Percentiles rank a stretch among this genome's conserved stretches.
phyloP scores from a whole-genome alignment of 2,888 invertebrate genomes.

The Latrodectus elegans region DNA sequence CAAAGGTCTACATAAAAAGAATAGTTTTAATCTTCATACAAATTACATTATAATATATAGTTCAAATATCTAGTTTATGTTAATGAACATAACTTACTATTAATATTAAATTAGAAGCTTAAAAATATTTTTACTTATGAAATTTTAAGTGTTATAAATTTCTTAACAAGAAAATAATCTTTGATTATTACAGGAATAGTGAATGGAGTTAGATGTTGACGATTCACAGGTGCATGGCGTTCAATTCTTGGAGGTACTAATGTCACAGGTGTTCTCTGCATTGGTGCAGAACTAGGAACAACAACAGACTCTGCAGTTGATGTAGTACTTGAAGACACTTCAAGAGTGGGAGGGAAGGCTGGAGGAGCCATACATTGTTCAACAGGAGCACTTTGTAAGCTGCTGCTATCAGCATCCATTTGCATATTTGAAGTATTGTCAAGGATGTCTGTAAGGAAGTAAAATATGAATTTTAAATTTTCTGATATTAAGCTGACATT shows the following conservation, averaged over 20 bases:
- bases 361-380: slow-evolving; percentile 64
- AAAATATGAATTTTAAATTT: background rate
- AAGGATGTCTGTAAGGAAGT: slow-evolving; percentile 18
- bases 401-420: slow-evolving; percentile 66
- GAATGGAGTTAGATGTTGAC: slow-evolving; percentile 74
- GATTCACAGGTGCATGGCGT: slow-evolving; percentile 38
- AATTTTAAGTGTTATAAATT: background rate
- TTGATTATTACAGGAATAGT: slow-evolving; percentile 72
- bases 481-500: background rate
- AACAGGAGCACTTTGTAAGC: slow-evolving; percentile 26
- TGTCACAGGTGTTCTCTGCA: slow-evolving; percentile 14
- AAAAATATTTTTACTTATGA: too few relatives aligned
- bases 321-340: slow-evolving; percentile 11
- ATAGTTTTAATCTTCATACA: too few relatives aligned
- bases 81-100: too few relatives aligned
- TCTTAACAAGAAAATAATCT: background rate
- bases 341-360: slow-evolving; percentile 33
- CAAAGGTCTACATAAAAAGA: too few relatives aligned
- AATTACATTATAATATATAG: too few relatives aligned
- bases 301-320: slow-evolving; percentile 5
- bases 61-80: too few relatives aligned
- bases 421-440: slow-evolving; percentile 46
- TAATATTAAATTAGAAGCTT: too few relatives aligned
- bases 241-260: slow-evolving; percentile 58
- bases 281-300: background rate